A percentile compares a stretch with the other conserved stretches of the same genome.
Evolutionary conservation across 2,888 invertebrate species (phyloP).

Genomic region (Anoplius nigerrimus): DNA sequence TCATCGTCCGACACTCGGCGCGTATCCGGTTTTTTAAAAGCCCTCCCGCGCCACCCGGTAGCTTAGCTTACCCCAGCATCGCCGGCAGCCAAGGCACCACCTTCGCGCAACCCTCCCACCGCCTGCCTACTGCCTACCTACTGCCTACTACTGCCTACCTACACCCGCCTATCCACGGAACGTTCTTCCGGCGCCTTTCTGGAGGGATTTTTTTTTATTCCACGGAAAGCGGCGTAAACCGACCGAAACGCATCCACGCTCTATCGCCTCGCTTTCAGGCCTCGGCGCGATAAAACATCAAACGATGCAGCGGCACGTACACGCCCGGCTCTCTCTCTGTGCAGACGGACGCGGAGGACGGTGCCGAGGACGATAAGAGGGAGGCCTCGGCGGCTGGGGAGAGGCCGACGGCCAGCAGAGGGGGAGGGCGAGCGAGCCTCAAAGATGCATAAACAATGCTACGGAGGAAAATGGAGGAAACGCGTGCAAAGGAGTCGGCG

Average conservation of each 20-base stretch:
- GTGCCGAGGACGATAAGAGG: background rate
- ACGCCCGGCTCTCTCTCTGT: slow-evolving; percentile 4
- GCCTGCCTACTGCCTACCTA: background rate
- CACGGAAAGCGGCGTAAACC: slow-evolving; percentile 29
- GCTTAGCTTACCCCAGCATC: background rate
- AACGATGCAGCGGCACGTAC: slow-evolving; percentile 38
- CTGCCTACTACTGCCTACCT: background rate
- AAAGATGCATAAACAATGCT: slow-evolving; percentile 41
- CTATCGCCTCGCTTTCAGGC: slow-evolving; percentile 42
- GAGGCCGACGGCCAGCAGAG: background rate
- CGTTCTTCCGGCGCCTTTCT: slow-evolving; percentile 17
- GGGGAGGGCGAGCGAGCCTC: slow-evolving; percentile 6
- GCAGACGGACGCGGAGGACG: slow-evolving; percentile 14
- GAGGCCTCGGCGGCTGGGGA: background rate
- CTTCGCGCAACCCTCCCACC: background rate
- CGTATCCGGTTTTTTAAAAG: slow-evolving; percentile 55
- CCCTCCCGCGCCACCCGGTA: slow-evolving; percentile 15
- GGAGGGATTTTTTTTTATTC: slow-evolving; percentile 13
- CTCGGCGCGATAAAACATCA: slow-evolving; percentile 49
- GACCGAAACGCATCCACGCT: slow-evolving; percentile 37
- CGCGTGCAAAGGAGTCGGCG: background rate
- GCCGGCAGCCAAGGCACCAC: no score
- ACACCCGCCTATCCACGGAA: slow-evolving; percentile 6
- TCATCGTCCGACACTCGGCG: slow-evolving; percentile 38
- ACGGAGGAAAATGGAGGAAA: slow-evolving; percentile 7